Percentiles rank a stretch among this genome's conserved stretches.
phyloP scores from a whole-genome alignment of 2,888 invertebrate genomes.

The Xanthorhoe designata region DNA sequence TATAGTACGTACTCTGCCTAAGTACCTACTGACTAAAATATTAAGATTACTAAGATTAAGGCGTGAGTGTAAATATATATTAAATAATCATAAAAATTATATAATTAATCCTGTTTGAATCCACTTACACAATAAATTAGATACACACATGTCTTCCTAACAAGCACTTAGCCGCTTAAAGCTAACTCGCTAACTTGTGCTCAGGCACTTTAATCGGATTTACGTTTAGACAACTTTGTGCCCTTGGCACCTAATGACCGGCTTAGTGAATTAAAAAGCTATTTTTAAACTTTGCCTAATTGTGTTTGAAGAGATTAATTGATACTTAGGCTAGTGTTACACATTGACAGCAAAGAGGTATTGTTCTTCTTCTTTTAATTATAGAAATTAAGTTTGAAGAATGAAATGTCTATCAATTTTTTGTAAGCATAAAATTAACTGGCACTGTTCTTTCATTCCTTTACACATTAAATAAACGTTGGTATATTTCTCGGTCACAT shows the following conservation, averaged over 20 bases:
- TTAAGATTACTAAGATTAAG: too few species aligned
- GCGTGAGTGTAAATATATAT: too few species aligned
- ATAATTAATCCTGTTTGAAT: too few species aligned
- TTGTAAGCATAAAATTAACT: too few species aligned
- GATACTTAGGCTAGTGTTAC: neutral
- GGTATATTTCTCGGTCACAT: neutral
- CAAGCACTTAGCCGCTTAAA: neutral
- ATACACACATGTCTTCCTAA: neutral
- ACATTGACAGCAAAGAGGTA: neutral
- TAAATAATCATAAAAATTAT: too few species aligned
- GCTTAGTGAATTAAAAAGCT: constrained; percentile 7
- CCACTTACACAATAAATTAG: neutral
- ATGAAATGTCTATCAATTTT: too few species aligned
- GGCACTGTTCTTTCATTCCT: neutral
- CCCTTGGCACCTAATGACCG: constrained; percentile 21
- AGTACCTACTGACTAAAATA: too few species aligned
- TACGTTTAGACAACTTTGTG: constrained; percentile 21
- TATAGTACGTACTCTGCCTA: too few species aligned
- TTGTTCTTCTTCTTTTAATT: too few species aligned
- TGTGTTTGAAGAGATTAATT: neutral
- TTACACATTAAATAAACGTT: neutral
- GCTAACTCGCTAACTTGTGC: constrained; percentile 5
- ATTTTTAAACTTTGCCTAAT: constrained; percentile 5
- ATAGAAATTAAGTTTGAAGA: too few species aligned
- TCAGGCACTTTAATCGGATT: constrained; percentile 36